These are phyloP conservation scores for Tamandua tetradactyla DNA, from an alignment of 2,797 vertebrate genomes.

Conservation along the genomic window DNA sequence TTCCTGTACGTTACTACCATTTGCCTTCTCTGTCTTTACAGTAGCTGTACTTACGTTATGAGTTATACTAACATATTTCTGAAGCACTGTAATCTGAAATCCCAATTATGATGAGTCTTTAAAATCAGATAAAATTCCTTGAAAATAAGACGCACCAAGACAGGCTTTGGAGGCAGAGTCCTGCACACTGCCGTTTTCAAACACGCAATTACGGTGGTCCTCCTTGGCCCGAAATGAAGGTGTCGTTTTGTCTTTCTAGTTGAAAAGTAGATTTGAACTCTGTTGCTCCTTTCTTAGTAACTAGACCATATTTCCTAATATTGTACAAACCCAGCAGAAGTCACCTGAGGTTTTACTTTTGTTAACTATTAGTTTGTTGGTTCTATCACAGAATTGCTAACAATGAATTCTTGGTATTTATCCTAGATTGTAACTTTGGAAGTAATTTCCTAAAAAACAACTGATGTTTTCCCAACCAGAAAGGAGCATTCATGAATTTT, in stretches of 20 bases:
- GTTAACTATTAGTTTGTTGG: not conserved
- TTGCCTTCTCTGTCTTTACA: conserved; percentile 86
- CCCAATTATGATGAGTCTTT: conserved; percentile 84
- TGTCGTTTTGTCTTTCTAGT: conserved; percentile 60
- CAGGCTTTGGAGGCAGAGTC: conserved; percentile 75
- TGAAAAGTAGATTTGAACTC: conserved; percentile 48
- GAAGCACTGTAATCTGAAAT: conserved; percentile 77
- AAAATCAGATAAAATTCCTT: conserved; percentile 78
- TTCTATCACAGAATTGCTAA: not conserved
- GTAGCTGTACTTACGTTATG: conserved; percentile 85
- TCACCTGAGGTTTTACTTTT: conserved; percentile 17
- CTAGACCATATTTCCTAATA: not conserved
- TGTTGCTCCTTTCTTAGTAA: conserved; percentile 22
- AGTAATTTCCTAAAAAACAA: not conserved
- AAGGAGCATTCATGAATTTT: not conserved
- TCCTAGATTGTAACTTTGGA: not conserved
- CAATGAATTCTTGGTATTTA: not conserved
- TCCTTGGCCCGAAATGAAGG: conserved; percentile 65
- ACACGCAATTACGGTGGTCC: conserved; percentile 62
- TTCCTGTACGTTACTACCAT: conserved; percentile 84
- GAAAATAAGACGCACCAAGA: conserved; percentile 76
- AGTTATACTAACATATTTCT: conserved; percentile 85
- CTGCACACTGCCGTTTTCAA: conserved; percentile 71
- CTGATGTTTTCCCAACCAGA: not conserved
- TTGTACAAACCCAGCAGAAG: not conserved